Evolutionary conservation across 1,140 invertebrate genomes (phyloP).

Genomic region (Bactericera cockerelli): DNA sequence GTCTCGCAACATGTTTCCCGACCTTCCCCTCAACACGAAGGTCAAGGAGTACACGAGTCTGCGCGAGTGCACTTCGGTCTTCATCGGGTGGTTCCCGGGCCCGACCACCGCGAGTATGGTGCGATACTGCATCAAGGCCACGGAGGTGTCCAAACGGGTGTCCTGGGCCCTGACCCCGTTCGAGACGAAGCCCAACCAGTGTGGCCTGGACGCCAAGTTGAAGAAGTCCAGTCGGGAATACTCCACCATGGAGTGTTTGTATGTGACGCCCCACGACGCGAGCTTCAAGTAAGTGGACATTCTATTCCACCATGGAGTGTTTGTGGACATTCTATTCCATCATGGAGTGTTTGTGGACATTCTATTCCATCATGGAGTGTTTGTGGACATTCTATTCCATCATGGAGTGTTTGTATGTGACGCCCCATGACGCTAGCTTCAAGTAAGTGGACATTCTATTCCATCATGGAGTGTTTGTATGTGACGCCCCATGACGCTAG

Average conservation of each 20-base stretch:
- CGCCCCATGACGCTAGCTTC: no score
- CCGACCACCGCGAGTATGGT: not conserved
- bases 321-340: no score
- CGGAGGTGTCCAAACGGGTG: not conserved
- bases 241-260: slow-evolving; percentile 27
- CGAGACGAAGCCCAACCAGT: slow-evolving; percentile 29
- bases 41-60: slow-evolving; percentile 28
- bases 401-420: no score
- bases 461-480: no score
- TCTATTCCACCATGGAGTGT: no score
- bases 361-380: no score
- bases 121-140: slow-evolving; percentile 16
- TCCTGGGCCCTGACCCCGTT: not conserved
- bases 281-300: not conserved
- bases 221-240: slow-evolving; percentile 27
- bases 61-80: slow-evolving; percentile 30
- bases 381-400: no score
- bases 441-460: no score
- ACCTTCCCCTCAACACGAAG: slow-evolving; percentile 26
- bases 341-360: no score
- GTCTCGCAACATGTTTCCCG: slow-evolving; percentile 25
- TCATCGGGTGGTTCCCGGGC: slow-evolving; percentile 30
- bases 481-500: no score
- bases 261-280: slow-evolving; percentile 24
- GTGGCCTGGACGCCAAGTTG: slow-evolving; percentile 29